Base-by-base conservation (phyloP, 2,113 vertebrate genomes). In the Sorex araneus region DNA sequence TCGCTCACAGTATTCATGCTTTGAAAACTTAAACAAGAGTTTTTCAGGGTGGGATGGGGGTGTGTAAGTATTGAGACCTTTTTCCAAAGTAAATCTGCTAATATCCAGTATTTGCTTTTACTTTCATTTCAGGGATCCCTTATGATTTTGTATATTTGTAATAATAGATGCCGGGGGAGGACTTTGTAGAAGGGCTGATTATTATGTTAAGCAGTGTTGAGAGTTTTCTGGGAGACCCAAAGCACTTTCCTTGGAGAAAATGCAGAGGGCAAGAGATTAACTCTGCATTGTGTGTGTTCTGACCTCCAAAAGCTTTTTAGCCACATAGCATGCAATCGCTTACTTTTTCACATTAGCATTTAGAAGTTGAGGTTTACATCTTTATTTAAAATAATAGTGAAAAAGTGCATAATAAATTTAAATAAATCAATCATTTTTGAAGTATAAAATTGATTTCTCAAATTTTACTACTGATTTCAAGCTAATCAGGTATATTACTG, bases 131-230 rank as follows among this genome's bases (percentile, higher is more conserved):
- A 30, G 40, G 82, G 70, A 54, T 84, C 34, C 45, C 89, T 92
- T 88, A n/a, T 69, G 69, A 76, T 43, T 43, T 6, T 30, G 45
- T 1, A 1, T 79, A 70, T 94, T 87, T 77, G 18, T 75, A 67
- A 75, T 90, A 66, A 88, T 28, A 88, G n/a, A 90, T 92, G 85
- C 40, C 64, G 9, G 40, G 86, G 30, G 25, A 70, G 90, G 77
- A 78, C 45, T 89, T 92, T 70, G 54, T 27, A 81, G 80, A 81
- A 60, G n/a, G 30, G n/a, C 18, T 73, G 45, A n/a, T 86, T 28
- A n/a, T 66, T 74, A 36, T 36, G 19, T 36, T 63, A 77, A 91
- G 28, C 25, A 28, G 40, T 71, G 15, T 40, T 45, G 32, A 80
- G 34, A 54, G 27, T 69, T 87, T 93, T 69, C 57, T 43, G 19